phyloP scores from a whole-genome alignment of 2,113 vertebrate species.

The Dryoscopus gambensis region DNA sequence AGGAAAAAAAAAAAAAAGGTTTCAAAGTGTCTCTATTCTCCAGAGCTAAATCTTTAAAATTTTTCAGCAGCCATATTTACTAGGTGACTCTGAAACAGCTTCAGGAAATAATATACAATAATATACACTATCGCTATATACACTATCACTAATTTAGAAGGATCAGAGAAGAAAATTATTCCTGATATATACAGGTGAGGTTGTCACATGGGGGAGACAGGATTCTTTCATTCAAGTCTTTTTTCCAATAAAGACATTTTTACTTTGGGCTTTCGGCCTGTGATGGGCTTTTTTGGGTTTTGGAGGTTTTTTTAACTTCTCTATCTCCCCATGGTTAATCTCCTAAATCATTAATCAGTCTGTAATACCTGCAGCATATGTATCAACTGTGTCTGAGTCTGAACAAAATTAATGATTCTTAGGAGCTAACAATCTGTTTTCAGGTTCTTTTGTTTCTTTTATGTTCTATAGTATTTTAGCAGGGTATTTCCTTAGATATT shows the following conservation, averaged over 20 bases:
- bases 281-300: neutral
- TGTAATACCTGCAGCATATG: neutral
- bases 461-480: neutral
- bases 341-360: neutral
- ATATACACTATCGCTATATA: neutral
- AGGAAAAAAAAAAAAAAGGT: neutral
- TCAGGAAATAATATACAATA: neutral
- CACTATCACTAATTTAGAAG: neutral
- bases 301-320: neutral
- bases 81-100: neutral
- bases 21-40: neutral
- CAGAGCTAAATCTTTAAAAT: neutral
- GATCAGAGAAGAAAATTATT: neutral
- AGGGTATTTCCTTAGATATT: neutral
- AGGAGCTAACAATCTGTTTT: neutral
- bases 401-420: neutral
- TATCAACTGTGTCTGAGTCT: neutral
- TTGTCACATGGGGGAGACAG: accelerated
- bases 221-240: neutral
- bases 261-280: neutral
- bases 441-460: neutral
- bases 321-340: neutral
- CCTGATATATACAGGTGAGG: neutral
- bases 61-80: neutral
- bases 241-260: neutral